These are phyloP conservation scores for Cataglyphis albicans DNA, from an alignment of 2,888 invertebrate species.

Conservation along the genomic window DNA sequence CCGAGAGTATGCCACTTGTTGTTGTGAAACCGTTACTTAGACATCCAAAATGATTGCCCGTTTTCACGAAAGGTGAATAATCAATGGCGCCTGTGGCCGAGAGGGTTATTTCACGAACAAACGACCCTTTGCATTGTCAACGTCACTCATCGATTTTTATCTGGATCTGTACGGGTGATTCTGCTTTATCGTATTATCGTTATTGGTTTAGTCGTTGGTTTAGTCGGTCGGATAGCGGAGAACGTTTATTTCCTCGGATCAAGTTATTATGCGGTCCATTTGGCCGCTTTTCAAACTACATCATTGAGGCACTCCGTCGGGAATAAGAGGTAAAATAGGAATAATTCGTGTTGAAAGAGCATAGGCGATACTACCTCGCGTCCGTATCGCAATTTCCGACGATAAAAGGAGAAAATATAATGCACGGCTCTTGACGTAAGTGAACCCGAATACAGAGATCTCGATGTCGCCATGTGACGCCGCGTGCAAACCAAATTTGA, in stretches of 20 bases:
- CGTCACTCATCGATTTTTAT: constrained; percentile 29
- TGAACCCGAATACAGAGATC: constrained; percentile 49
- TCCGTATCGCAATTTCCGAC: not conserved
- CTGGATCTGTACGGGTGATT: constrained; percentile 6
- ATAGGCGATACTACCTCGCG: not conserved
- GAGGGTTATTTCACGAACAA: constrained; percentile 37
- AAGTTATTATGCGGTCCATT: constrained; percentile 25
- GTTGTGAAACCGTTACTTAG: constrained; percentile 10
- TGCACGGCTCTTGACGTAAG: not conserved
- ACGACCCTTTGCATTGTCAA: constrained; percentile 54
- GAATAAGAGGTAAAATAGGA: constrained; percentile 6
- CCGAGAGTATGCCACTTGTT: constrained; percentile 41
- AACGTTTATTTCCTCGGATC: constrained; percentile 27
- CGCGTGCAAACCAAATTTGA: constrained; percentile 71
- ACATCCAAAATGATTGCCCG: constrained; percentile 38
- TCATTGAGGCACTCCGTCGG: not conserved
- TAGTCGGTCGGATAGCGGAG: not conserved
- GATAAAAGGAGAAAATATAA: constrained; percentile 34
- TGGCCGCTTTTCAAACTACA: constrained; percentile 9
- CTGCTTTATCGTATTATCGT: constrained; percentile 17
- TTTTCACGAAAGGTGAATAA: constrained; percentile 48
- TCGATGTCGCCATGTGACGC: constrained; percentile 5
- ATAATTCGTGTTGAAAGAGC: constrained; percentile 4
- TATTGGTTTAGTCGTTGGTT: not conserved
- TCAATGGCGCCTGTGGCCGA: constrained; percentile 49